Evolutionary conservation across 2,797 vertebrate species (phyloP).

Genomic region (Remorina albescens): DNA sequence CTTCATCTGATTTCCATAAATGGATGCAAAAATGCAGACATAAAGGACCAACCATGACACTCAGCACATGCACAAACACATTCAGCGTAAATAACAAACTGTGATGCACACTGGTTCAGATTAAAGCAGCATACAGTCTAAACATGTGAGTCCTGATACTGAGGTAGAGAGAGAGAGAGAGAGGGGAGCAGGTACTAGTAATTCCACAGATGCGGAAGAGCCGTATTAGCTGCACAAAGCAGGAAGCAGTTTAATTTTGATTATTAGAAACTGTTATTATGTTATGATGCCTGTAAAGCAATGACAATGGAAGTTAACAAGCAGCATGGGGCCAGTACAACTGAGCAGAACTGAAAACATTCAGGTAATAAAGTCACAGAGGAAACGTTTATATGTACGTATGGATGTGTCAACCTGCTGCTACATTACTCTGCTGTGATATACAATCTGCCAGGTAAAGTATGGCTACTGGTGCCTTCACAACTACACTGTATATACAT

Average conservation of each 20-base stretch:
- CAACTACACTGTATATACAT: neutral
- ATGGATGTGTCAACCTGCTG: neutral
- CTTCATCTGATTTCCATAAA: neutral
- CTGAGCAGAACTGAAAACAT: neutral
- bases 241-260: neutral
- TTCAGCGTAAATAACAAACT: conserved; percentile 13
- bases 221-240: neutral
- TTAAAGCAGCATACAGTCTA: conserved; percentile 10
- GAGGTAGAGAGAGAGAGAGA: neutral
- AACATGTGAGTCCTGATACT: conserved; percentile 23
- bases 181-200: neutral
- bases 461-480: neutral
- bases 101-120: conserved; percentile 19
- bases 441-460: neutral
- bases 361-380: too few species aligned
- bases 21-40: neutral
- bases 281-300: conserved; percentile 11
- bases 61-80: neutral
- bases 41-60: neutral
- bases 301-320: conserved; percentile 13
- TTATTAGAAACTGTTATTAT: neutral
- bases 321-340: neutral
- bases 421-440: neutral
- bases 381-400: too few species aligned
- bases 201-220: conserved; percentile 6